Base-by-base conservation (phyloP, 2,113 vertebrate species). In the Osmerus mordax region DNA sequence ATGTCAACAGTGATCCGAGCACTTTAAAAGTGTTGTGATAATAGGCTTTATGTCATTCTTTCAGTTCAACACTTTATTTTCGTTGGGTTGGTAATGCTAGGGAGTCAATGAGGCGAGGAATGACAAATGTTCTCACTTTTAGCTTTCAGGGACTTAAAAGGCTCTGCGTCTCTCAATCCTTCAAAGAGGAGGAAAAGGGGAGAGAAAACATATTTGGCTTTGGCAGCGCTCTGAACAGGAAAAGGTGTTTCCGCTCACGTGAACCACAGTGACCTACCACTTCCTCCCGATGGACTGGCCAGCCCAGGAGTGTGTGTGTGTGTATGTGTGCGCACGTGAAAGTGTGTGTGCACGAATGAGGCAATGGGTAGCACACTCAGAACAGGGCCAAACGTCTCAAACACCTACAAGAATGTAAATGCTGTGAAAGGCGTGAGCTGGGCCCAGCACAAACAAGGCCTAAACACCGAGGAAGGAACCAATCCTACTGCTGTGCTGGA, bases 91-190 rank as follows among this genome's bases (percentile, higher is more conserved):
- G 76, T 73, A 83, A 75, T 21, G 71, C 74, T 68, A 54, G 1
- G 74, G 60, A 83, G 84, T 84, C 76, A 89, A 85, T 85, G 86
- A 86, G 86, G 79, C 75, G 59, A 83, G 63, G 79, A 86, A 87
- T 86, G 85, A 86, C 80, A 83, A 90, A 88, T 86, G 88, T 84
- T 87, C 81, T 82, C 86, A 79, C 82, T 83, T 47, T 80, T 63
- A 76, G 81, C 79, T 82, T 81, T 84, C 60, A 73, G 53, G 75
- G 73, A 84, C 82, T 81, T 88, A 72, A 82, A 77, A 88, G 85
- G 74, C 74, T 76, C 83, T 65, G 67, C 70, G 69, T 85, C 74
- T 71, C 29, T 78, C 76, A 62, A 29, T 77, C 71, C 77, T 84
- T 84, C 73, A 85, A 87, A 84, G 73, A 36, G 76, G 75, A 75